A percentile compares a stretch with the other conserved stretches of the same genome.
Evolutionary conservation across 2,797 vertebrate genomes (phyloP).

Genomic region (Prunella strophiata): DNA sequence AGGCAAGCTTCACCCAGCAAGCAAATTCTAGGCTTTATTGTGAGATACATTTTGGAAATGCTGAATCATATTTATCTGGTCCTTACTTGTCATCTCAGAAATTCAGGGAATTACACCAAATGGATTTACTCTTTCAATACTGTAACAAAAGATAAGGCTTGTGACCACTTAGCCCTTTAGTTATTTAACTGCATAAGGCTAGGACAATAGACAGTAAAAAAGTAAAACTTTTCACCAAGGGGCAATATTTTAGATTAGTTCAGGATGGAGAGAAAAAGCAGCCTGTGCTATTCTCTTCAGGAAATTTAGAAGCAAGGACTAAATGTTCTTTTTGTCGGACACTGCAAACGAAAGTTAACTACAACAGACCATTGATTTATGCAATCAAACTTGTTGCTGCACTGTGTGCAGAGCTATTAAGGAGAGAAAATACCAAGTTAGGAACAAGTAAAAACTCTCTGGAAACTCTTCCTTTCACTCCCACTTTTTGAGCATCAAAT

Average conservation of each 20-base stretch:
- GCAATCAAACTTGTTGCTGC: neutral
- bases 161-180: neutral
- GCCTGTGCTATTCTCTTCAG: neutral
- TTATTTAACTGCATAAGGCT: neutral
- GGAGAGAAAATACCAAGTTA: slow-evolving; percentile 11
- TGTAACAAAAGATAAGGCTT: neutral
- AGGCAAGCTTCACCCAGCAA: neutral
- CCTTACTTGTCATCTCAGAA: neutral
- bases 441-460: neutral
- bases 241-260: neutral
- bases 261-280: neutral
- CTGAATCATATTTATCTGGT: neutral
- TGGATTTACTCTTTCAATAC: neutral
- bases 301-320: slow-evolving; percentile 29
- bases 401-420: neutral
- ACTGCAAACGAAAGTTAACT: slow-evolving; percentile 12
- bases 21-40: neutral
- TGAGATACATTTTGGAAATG: neutral
- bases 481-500: neutral
- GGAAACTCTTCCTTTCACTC: neutral
- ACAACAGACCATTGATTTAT: slow-evolving; percentile 50
- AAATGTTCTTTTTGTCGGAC: slow-evolving; percentile 43
- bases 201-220: neutral
- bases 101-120: neutral
- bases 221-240: neutral